Evolutionary conservation across 2,888 invertebrate genomes (phyloP).

Genomic region (Tachina grossa): DNA sequence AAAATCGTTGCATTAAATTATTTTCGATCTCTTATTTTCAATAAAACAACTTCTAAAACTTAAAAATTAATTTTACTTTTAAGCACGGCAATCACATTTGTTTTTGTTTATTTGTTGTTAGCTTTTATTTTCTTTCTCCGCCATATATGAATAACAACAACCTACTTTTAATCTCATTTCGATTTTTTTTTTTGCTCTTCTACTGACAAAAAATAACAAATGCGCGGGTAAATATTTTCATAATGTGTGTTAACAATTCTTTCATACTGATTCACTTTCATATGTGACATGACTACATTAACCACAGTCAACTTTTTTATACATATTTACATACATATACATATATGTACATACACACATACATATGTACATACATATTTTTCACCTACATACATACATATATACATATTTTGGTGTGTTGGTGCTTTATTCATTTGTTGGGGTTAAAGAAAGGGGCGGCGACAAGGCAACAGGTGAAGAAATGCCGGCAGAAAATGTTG

Average conservation of each 20-base stretch:
- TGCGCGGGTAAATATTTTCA: not conserved
- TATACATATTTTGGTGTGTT: not conserved
- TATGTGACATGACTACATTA: constrained; percentile 67
- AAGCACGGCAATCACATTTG: constrained; percentile 58
- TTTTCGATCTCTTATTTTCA: not conserved
- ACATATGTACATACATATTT: too few relatives aligned
- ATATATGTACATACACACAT: too few relatives aligned
- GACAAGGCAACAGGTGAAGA: constrained; percentile 15
- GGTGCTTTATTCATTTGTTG: not conserved
- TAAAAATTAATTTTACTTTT: constrained; percentile 69
- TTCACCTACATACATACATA: too few relatives aligned
- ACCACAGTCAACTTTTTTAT: constrained; percentile 43
- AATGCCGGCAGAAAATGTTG: constrained; percentile 41
- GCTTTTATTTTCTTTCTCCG: constrained; percentile 37
- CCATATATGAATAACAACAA: constrained; percentile 42
- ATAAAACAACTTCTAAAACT: constrained; percentile 25
- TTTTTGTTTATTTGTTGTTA: constrained; percentile 41
- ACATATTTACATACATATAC: too few relatives aligned
- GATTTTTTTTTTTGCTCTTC: constrained; percentile 42
- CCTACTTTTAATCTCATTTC: constrained; percentile 70
- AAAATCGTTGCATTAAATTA: constrained; percentile 31
- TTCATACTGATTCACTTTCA: constrained; percentile 69
- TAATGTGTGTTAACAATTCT: constrained; percentile 47
- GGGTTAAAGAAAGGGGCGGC: not conserved
- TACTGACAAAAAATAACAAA: constrained; percentile 12